These are phyloP conservation scores for Aporophyla lueneburgensis DNA, from an alignment of 2,888 invertebrate species.

Conservation along the genomic window DNA sequence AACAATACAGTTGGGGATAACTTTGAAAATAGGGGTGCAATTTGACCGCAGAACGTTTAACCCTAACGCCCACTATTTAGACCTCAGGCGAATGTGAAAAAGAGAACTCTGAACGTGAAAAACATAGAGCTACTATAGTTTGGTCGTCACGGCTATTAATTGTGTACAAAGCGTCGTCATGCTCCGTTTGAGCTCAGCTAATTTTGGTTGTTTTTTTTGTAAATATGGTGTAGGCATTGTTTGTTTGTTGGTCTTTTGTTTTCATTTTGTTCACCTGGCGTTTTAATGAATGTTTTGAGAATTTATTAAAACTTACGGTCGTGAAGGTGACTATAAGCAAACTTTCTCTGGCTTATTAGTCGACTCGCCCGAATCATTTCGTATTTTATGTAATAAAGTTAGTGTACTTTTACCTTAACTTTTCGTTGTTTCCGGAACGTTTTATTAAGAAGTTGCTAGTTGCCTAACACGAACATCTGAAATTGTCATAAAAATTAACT, in stretches of 20 bases:
- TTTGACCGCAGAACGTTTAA: constrained; percentile 51
- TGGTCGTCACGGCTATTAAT: constrained; percentile 62
- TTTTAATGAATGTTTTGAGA: background rate
- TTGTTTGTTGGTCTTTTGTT: background rate
- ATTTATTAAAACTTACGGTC: too few relatives aligned
- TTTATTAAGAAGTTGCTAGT: too few relatives aligned
- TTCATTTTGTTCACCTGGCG: background rate
- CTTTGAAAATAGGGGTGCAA: constrained; percentile 45
- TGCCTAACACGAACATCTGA: too few relatives aligned
- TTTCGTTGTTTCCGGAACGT: too few relatives aligned
- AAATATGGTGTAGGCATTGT: background rate
- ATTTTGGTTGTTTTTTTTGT: background rate
- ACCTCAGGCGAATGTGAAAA: constrained; percentile 53
- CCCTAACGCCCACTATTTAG: constrained; percentile 28
- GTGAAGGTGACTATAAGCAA: background rate
- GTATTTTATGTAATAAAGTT: too few relatives aligned
- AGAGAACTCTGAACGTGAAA: constrained; percentile 49
- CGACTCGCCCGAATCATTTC: too few relatives aligned
- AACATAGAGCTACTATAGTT: constrained; percentile 49
- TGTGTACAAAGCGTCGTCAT: constrained; percentile 52
- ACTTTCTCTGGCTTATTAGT: background rate
- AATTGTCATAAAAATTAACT: too few relatives aligned
- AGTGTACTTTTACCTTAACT: too few relatives aligned
- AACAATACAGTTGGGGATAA: constrained; percentile 22
- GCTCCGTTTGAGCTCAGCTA: constrained; percentile 46